These are phyloP conservation scores for Andrena bucephala DNA, from an alignment of 2,888 invertebrate genomes.

Conservation along the genomic window DNA sequence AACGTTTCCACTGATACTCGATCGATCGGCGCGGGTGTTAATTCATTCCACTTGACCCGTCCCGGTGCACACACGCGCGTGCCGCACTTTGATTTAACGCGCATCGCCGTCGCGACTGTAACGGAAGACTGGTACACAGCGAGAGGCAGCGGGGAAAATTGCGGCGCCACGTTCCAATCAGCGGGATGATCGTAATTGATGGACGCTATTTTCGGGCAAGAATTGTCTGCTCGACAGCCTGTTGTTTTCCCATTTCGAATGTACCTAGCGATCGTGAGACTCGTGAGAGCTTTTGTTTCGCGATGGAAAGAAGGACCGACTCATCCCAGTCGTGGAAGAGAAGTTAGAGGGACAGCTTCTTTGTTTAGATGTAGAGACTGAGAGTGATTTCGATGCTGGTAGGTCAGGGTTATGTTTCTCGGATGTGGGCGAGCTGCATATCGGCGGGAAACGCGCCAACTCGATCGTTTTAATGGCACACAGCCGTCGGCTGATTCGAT, in stretches of 20 bases:
- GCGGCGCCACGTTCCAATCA: slow-evolving; percentile 5
- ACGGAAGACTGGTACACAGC: slow-evolving; percentile 11
- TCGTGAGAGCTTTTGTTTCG: background rate
- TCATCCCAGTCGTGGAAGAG: background rate
- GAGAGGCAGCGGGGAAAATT: slow-evolving; percentile 5
- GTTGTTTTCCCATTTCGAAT: background rate
- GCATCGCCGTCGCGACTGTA: slow-evolving; percentile 18
- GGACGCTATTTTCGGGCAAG: slow-evolving; percentile 6
- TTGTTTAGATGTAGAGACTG: background rate
- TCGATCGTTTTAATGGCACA: slow-evolving; percentile 45
- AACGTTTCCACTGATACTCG: background rate
- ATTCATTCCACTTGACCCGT: slow-evolving; percentile 9
- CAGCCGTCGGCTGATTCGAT: slow-evolving; percentile 46
- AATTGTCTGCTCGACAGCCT: background rate
- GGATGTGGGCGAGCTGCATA: slow-evolving; percentile 50
- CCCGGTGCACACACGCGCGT: background rate
- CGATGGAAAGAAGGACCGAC: background rate
- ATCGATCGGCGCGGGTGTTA: background rate
- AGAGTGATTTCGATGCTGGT: slow-evolving; percentile 21
- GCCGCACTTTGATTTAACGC: background rate
- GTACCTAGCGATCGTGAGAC: background rate
- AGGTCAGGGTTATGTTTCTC: slow-evolving; percentile 41
- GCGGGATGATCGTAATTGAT: background rate
- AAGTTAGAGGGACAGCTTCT: background rate
- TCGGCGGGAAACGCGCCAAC: slow-evolving; percentile 48